Conservation (phyloP, 2,888 invertebrate genomes). For the Bellardia pandia region DNA sequence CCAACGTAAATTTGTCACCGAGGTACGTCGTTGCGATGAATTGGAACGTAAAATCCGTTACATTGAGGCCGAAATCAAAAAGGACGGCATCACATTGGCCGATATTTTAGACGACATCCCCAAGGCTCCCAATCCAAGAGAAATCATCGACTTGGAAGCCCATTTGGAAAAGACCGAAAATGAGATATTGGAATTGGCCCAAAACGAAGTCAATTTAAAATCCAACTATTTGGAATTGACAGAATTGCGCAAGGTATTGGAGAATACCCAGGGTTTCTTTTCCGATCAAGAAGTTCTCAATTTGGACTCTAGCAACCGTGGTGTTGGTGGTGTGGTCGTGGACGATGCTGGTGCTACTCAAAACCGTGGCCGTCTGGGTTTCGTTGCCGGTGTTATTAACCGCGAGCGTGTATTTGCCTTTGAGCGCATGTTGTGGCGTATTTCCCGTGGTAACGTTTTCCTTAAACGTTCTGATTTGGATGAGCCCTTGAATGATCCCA, state of each 20-base stretch:
- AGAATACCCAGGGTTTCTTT: constrained; percentile 91
- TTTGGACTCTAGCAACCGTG: constrained; percentile 88
- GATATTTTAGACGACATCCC: constrained; percentile 89
- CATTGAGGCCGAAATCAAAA: constrained; percentile 92
- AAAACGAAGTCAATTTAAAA: constrained; percentile 97
- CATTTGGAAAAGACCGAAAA: constrained; percentile 98
- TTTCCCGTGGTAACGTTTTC: constrained; percentile 95
- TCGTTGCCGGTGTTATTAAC: constrained; percentile 94
- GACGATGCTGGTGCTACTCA: constrained; percentile 78
- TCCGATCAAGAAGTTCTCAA: constrained; percentile 84
- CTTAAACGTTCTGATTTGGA: constrained; percentile 92
- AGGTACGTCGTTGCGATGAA: constrained; percentile 93
- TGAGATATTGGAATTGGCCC: constrained; percentile 96
- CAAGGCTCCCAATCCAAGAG: constrained; percentile 90
- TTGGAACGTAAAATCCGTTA: constrained; percentile 92
- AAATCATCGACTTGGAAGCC: constrained; percentile 92
- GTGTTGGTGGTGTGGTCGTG: constrained; percentile 85
- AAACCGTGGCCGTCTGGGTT: constrained; percentile 86
- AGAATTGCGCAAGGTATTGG: constrained; percentile 95
- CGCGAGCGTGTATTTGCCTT: constrained; percentile 93
- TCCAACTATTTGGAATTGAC: constrained; percentile 96
- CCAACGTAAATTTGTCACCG: constrained; percentile 94
- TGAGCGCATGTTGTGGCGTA: constrained; percentile 94
- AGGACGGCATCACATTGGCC: constrained; percentile 90
- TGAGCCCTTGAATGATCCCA: constrained; percentile 90